Percentiles rank a stretch among this genome's conserved stretches.
These are phyloP conservation scores for Leptoclinus maculatus DNA, from an alignment of 2,797 vertebrate species.

Conservation along the genomic window DNA sequence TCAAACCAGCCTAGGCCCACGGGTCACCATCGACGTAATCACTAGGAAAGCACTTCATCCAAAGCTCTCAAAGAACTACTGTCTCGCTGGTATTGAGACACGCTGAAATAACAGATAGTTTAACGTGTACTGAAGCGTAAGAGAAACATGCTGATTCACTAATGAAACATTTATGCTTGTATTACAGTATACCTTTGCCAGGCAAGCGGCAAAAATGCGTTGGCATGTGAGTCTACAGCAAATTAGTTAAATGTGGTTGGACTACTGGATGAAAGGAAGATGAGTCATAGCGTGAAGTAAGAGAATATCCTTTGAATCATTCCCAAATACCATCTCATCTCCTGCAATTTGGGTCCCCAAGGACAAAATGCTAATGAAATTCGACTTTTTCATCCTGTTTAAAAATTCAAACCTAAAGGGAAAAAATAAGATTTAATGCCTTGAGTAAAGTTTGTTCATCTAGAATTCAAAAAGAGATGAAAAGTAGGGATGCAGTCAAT, in stretches of 20 bases:
- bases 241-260: conserved; percentile 35
- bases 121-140: conserved; percentile 37
- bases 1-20: not conserved
- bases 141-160: conserved; percentile 45
- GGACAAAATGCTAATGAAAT: conserved; percentile 45
- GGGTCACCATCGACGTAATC: not conserved
- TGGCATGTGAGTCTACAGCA: conserved; percentile 9
- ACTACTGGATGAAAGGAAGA: conserved; percentile 34
- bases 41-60: not conserved
- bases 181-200: conserved; percentile 1
- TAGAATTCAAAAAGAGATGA: conserved; percentile 3
- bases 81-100: not conserved
- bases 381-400: conserved; percentile 34
- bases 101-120: conserved; percentile 40
- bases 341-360: conserved; percentile 26
- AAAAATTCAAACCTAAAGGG: conserved; percentile 48
- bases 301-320: conserved; percentile 49
- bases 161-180: conserved; percentile 34
- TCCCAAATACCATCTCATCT: conserved; percentile 48
- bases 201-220: not conserved
- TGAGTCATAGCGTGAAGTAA: conserved; percentile 46
- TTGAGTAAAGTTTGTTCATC: conserved; percentile 26
- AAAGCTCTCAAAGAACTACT: conserved; percentile 26
- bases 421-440: conserved; percentile 32
- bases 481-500: not conserved